Evolutionary conservation across 2,888 invertebrate species (phyloP).

Genomic region (Cosmopolites sordidus): DNA sequence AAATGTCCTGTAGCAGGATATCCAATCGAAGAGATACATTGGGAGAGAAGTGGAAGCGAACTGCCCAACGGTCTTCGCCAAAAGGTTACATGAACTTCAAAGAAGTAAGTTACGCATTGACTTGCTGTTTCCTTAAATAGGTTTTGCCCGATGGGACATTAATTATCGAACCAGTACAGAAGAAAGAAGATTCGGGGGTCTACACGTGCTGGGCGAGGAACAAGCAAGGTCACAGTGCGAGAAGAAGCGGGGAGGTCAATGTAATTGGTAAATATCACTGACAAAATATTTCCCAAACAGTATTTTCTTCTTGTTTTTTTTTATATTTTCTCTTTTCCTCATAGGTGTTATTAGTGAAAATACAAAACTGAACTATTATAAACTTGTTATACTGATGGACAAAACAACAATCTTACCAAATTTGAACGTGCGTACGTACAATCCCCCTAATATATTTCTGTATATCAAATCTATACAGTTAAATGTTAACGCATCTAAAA

Average conservation of each 20-base stretch:
- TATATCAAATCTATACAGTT: too few relatives aligned
- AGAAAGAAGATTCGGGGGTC: slow-evolving; percentile 68
- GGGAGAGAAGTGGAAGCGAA: slow-evolving; percentile 71
- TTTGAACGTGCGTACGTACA: too few relatives aligned
- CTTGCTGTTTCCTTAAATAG: slow-evolving; percentile 1
- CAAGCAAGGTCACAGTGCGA: slow-evolving; percentile 70
- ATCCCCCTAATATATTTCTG: too few relatives aligned
- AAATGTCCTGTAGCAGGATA: slow-evolving; percentile 81
- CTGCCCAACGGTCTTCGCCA: slow-evolving; percentile 77
- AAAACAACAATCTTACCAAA: too few relatives aligned
- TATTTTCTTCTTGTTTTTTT: too few relatives aligned
- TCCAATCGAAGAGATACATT: slow-evolving; percentile 74
- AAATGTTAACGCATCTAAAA: too few relatives aligned
- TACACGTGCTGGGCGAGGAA: slow-evolving; percentile 78
- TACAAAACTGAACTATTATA: too few relatives aligned
- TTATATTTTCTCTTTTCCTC: too few relatives aligned
- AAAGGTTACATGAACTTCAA: slow-evolving; percentile 43
- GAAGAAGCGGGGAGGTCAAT: slow-evolving; percentile 68
- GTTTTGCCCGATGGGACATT: slow-evolving; percentile 70
- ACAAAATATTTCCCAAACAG: not conserved
- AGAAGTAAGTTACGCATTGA: not conserved
- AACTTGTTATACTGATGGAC: too few relatives aligned
- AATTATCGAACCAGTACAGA: slow-evolving; percentile 71
- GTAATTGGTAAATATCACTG: slow-evolving; percentile 68
- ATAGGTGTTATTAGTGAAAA: too few relatives aligned